Evolutionary conservation across 2,888 invertebrate species (phyloP).

Genomic region (Ametastegia equiseti): DNA sequence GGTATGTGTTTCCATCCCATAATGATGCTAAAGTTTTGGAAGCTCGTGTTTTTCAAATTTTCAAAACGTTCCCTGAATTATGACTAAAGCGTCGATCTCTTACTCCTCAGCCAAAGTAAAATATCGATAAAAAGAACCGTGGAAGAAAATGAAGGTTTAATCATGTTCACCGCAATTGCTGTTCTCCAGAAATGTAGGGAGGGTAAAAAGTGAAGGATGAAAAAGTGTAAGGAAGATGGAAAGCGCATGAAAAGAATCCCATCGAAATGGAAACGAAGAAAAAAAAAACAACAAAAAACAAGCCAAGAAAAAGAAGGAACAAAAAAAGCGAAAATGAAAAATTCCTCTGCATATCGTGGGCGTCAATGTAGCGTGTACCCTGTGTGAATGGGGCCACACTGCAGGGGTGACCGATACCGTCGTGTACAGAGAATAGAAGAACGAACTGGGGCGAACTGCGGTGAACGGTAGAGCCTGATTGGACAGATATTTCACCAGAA

Average conservation of each 20-base stretch:
- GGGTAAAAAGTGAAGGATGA: background rate
- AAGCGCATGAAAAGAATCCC: conserved; percentile 18
- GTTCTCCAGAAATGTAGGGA: background rate
- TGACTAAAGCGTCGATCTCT: no score
- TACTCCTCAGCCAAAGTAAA: no score
- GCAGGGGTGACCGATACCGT: conserved; percentile 33
- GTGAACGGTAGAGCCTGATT: conserved; percentile 23
- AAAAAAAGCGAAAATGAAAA: background rate
- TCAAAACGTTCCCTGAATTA: no score
- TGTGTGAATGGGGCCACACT: conserved; percentile 18
- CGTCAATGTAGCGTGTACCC: conserved; percentile 29
- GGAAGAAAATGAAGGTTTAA: background rate
- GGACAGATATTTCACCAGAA: conserved; percentile 40
- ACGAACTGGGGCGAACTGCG: conserved; percentile 42
- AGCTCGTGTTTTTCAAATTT: background rate
- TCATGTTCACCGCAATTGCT: background rate
- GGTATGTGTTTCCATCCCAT: background rate
- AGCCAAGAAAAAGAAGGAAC: background rate
- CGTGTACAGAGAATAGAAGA: conserved; percentile 34
- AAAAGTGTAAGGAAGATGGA: background rate
- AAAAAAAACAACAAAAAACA: background rate
- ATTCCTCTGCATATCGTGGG: conserved; percentile 14
- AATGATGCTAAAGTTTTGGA: background rate
- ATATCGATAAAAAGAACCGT: background rate
- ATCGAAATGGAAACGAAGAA: background rate